Conservation (phyloP, 2,888 invertebrate species). For the Torymus texanus region DNA sequence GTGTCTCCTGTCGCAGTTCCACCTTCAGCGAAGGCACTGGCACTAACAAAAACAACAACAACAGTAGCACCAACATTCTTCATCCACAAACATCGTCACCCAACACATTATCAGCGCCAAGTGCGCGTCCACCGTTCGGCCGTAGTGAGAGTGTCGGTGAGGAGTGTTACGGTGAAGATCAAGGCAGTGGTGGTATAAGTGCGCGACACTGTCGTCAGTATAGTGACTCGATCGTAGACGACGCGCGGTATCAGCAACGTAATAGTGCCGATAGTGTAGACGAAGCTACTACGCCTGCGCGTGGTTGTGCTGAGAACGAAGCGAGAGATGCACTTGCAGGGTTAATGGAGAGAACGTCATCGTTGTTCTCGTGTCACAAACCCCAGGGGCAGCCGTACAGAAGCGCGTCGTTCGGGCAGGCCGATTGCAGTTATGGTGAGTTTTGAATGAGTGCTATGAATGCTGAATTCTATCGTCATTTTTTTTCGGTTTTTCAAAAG, state of each 20-base stretch:
- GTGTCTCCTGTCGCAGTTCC: slow-evolving; percentile 64
- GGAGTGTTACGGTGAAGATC: slow-evolving; percentile 65
- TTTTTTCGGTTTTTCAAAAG: slow-evolving; percentile 3
- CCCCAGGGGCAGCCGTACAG: slow-evolving; percentile 79
- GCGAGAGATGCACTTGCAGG: slow-evolving; percentile 69
- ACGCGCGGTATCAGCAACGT: slow-evolving; percentile 48
- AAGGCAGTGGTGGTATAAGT: slow-evolving; percentile 60
- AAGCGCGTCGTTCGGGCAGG: slow-evolving; percentile 92
- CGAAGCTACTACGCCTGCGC: too few species aligned
- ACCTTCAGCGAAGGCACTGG: slow-evolving; percentile 67
- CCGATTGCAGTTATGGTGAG: slow-evolving; percentile 80
- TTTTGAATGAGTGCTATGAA: too few species aligned
- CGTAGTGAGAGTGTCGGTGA: slow-evolving; percentile 71
- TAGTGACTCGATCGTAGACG: slow-evolving; percentile 70
- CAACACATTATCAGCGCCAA: neutral
- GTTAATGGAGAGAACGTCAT: slow-evolving; percentile 67
- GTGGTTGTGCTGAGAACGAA: slow-evolving; percentile 61
- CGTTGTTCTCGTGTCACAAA: neutral
- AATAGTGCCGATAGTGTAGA: slow-evolving; percentile 40
- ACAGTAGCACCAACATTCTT: slow-evolving; percentile 48
- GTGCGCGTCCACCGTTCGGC: slow-evolving; percentile 9
- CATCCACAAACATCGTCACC: neutral
- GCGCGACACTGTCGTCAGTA: slow-evolving; percentile 67
- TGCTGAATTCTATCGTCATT: too few species aligned
- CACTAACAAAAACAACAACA: slow-evolving; percentile 54